Base-by-base conservation (phyloP, 1,140 invertebrate genomes). In the Zaprionus africanus region DNA sequence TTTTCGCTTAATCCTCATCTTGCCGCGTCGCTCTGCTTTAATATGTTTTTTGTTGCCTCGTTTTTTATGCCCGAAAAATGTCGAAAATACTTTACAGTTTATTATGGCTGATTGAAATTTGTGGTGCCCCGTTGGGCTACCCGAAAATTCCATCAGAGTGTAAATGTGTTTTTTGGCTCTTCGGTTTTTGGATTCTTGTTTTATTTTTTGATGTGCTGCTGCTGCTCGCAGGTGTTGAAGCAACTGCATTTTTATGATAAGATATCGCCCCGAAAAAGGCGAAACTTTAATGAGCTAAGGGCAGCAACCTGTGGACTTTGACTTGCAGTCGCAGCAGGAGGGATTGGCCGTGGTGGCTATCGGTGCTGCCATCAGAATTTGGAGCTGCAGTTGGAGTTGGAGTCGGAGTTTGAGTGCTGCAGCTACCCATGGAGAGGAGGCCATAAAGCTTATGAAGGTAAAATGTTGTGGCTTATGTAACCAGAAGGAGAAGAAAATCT, bases 221-320 rank as follows among this genome's bases (percentile, higher is more conserved):
- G 41, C 15, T 46, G 67, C 81, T 83, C 43, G 83, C 83, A 86
- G 83, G 83, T 86, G 83, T 86, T 83, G 80, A 80, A 78, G 84
- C 77, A 83, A 86, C 80, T 80, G 84, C 84, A 82, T 88, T 86
- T 85, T 86, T 86, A 86, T 83, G 83, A 86, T 86, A 86, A 86
- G 83, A 86, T 88, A 86, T 74, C 84, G 73, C 83, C 83, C 83
- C 58, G 65, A 76, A 78, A 78, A 68, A 65, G 77, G 73, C 69
- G 63, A 53, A 83, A 71, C 54, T 87, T 86, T 86, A 86, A 86
- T 86, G 83, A 86, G 84, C 74, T 66, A 66, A 66, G 67, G 76
- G 71, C 71, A 75, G 70, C 34, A 67, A 59, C 63, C 63, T 46
- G 41, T 19, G n/a, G 41, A 46, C 41, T 46, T 46, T 46, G 41